These are phyloP conservation scores for Phocides pigmalion DNA, from an alignment of 1,140 invertebrate genomes.

Conservation along the genomic window DNA sequence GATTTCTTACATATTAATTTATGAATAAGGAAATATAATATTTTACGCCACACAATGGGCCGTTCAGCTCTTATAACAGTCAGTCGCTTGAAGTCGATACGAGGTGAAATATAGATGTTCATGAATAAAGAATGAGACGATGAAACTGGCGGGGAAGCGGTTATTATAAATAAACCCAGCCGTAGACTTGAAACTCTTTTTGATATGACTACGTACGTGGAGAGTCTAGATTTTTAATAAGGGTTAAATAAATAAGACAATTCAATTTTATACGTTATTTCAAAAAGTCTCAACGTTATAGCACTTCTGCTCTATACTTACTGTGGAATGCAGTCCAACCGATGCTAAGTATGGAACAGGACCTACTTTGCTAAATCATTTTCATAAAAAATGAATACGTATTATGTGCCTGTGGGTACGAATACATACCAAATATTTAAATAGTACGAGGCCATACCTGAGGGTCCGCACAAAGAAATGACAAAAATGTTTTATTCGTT, in stretches of 20 bases:
- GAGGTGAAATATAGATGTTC: constrained; percentile 52
- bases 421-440: background rate
- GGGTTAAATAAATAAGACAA: no score
- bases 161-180: constrained; percentile 35
- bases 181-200: background rate
- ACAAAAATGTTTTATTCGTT: constrained; percentile 32
- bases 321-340: no score
- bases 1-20: constrained; percentile 3
- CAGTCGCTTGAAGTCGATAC: constrained; percentile 44
- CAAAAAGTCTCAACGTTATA: no score
- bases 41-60: constrained; percentile 35
- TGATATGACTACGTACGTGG: background rate
- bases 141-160: constrained; percentile 42
- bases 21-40: constrained; percentile 18
- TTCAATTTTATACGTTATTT: no score
- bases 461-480: constrained; percentile 9
- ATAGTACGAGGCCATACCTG: background rate
- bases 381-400: no score
- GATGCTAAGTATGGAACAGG: no score
- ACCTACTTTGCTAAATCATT: background rate
- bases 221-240: background rate
- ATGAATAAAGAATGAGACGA: constrained; percentile 60
- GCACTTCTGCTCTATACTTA: no score
- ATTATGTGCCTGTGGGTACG: no score
- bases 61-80: constrained; percentile 38